Evolutionary conservation across 2,888 invertebrate species (phyloP).

Genomic region (Chaetoderma sp.): DNA sequence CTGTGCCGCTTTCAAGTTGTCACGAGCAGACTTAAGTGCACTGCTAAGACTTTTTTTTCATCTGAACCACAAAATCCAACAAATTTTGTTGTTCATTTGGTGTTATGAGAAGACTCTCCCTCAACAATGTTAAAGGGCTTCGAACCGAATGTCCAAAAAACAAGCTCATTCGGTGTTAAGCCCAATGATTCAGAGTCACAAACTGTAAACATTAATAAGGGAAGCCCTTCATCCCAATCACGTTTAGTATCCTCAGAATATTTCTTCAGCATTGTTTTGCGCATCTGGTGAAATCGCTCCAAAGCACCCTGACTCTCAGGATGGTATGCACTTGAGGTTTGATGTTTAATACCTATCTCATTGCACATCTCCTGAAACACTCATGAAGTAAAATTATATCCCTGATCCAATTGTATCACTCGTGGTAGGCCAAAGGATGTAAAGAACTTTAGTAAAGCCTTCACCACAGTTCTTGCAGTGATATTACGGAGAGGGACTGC

Average conservation of each 20-base stretch:
- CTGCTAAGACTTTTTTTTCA: not conserved
- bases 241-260: not conserved
- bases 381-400: conserved; percentile 13
- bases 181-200: not conserved
- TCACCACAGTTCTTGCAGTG: not conserved
- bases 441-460: conserved; percentile 7
- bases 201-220: not conserved
- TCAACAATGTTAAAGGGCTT: not conserved
- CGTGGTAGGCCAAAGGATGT: conserved; percentile 12
- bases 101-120: not conserved
- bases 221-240: conserved; percentile 1
- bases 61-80: not conserved
- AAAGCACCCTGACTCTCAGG: conserved; percentile 20
- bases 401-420: conserved; percentile 16
- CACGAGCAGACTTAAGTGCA: not conserved
- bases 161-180: not conserved
- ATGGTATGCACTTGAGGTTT: conserved; percentile 16
- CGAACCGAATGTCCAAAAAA: conserved; percentile 21
- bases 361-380: conserved; percentile 10
- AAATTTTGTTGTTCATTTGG: not conserved
- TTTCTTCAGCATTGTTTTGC: not conserved
- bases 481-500: conserved; percentile 16
- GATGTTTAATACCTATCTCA: conserved; percentile 16
- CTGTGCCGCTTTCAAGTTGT: not conserved
- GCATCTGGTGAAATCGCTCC: not conserved